Evolutionary conservation across 2,797 vertebrate species (phyloP), one percentile per base, ranked within the genome.

Genomic region (Melanotaenia trifasciata): DNA sequence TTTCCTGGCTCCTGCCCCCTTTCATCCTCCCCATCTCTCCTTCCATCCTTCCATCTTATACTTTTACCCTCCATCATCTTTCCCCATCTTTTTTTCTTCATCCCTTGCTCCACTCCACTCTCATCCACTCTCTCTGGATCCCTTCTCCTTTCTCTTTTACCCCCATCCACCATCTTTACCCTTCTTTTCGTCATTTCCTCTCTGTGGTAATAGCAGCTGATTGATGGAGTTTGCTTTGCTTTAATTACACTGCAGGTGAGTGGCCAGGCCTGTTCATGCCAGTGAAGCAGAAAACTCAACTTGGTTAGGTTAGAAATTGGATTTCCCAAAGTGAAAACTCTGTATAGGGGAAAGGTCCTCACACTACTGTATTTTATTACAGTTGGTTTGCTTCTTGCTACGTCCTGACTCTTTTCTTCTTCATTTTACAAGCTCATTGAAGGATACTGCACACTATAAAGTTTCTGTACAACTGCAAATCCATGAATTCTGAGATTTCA

Each of bases 181-280:
- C 7, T 33, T 78, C 58, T 22, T 13, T 62, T 43, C 53, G 67
- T 56, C 45, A 28, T 67, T 67, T 67, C 72, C 74, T 26, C 67
- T 85, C 70, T 2, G 53, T 67, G 65, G 87, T 92, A 92, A 94
- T 93, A 91, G 90, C 90, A 89, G 87, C 91, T 94, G 94, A 95
- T 95, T 94, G 94, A 95, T 95, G 93, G 92, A 92, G 92, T 95
- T 94, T 94, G 92, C 94, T 95, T 95, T 89, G 90, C 91, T 95
- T 94, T 95, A 95, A 95, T 95, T 95, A 95, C 91, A 94, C 91
- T 94, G 93, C 92, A 94, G 93, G 94, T 95, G 93, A 94, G 90
- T 87, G 86, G 84, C 92, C 84, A 80, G 90, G 92, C 81, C 93
- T 86, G 88, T 79, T 91, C 90, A 90, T 81, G 86, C 89, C 93